A percentile compares a stretch with the other conserved stretches of the same genome.
Conservation (phyloP, 2,113 vertebrate genomes). For the Tachysurus fulvidraco region DNA sequence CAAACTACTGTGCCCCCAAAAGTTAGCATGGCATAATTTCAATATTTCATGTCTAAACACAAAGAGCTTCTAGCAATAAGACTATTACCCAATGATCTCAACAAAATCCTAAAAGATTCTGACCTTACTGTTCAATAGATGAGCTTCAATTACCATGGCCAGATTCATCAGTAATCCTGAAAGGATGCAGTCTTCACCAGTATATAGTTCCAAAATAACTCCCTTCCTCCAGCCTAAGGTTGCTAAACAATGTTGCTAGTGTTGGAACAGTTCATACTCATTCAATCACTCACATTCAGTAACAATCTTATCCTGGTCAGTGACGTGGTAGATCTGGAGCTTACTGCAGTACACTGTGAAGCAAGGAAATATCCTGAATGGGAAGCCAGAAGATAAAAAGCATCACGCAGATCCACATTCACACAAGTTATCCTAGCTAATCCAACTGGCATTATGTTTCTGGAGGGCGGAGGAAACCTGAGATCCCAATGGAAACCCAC, state of each 20-base stretch:
- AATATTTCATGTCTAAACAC: background rate
- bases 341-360: background rate
- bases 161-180: background rate
- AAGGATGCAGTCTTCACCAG: background rate
- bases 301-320: background rate
- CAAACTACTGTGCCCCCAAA: too few relatives aligned
- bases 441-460: background rate
- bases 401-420: background rate
- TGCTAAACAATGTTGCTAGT: slow-evolving; percentile 7
- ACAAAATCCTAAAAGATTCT: background rate
- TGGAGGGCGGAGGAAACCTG: background rate
- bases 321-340: background rate
- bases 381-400: background rate
- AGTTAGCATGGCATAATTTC: background rate
- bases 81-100: background rate
- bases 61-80: background rate
- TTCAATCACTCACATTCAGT: background rate
- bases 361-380: too few relatives aligned
- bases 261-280: background rate
- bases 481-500: background rate
- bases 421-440: background rate
- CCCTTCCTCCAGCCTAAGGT: background rate
- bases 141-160: background rate
- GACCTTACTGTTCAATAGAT: background rate
- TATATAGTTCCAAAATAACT: slow-evolving; percentile 10